A percentile compares a stretch with the other conserved stretches of the same genome.
Evolutionary conservation across 2,797 vertebrate species (phyloP).

Genomic region (Buphagus erythrorhynchus): DNA sequence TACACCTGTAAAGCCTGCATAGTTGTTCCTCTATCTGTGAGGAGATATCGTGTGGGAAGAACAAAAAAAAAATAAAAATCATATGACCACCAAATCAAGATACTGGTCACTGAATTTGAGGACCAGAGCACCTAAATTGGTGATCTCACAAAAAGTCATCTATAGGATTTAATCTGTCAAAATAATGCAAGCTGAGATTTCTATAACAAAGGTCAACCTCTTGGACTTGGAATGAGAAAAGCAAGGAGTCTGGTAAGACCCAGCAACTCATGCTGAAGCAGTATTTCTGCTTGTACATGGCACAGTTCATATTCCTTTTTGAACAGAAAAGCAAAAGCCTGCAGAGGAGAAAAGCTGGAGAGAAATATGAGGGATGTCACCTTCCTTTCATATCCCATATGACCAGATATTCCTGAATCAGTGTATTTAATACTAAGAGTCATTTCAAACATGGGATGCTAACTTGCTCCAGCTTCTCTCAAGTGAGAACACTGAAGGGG

Average conservation of each 20-base stretch:
- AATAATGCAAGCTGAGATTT: neutral
- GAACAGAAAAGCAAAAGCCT: neutral
- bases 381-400: neutral
- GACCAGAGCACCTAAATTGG: neutral
- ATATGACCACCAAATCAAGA: neutral
- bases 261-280: neutral
- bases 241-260: neutral
- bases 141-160: neutral
- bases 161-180: neutral
- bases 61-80: neutral
- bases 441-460: neutral
- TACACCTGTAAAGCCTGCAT: neutral
- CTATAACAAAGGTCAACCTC: neutral
- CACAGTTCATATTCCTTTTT: neutral
- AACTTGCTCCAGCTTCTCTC: neutral
- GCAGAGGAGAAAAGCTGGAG: neutral
- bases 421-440: neutral
- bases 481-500: fast-evolving
- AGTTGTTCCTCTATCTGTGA: neutral
- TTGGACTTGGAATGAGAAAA: neutral
- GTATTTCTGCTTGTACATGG: neutral
- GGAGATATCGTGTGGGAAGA: neutral
- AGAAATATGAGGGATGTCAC: neutral
- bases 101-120: neutral
- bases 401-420: neutral